phyloP scores from a whole-genome alignment of 2,113 vertebrate species.

The Zootoca vivipara region DNA sequence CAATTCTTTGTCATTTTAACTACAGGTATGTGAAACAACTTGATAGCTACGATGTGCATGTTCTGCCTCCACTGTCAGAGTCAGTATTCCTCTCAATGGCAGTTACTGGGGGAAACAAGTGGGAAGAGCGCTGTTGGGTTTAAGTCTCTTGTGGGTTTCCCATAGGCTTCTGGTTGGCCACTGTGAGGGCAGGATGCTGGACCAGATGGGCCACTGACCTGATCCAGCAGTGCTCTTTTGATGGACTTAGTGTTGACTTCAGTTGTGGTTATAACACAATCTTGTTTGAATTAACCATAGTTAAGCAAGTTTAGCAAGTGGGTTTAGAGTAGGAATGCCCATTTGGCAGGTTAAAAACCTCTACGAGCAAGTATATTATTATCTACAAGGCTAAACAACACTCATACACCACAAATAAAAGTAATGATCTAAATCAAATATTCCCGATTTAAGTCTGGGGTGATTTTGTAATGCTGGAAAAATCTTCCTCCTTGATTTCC shows the following conservation, averaged over 20 bases:
- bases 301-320: background rate
- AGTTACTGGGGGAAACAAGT: too few relatives aligned
- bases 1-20: too few relatives aligned
- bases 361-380: background rate
- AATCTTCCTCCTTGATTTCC: too few relatives aligned
- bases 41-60: background rate
- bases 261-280: background rate
- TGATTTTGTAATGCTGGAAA: background rate
- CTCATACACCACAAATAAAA: background rate
- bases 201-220: too few relatives aligned
- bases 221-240: background rate
- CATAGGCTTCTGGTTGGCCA: too few relatives aligned
- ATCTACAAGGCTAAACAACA: background rate
- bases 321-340: background rate
- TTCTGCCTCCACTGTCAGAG: too few relatives aligned
- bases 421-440: background rate
- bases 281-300: background rate
- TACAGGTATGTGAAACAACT: background rate
- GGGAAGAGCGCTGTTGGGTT: too few relatives aligned
- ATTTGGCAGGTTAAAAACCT: background rate
- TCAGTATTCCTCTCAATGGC: too few relatives aligned
- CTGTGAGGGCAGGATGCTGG: too few relatives aligned
- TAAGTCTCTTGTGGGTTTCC: too few relatives aligned
- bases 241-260: background rate
- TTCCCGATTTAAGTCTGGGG: background rate